Evolutionary conservation across 2,797 vertebrate genomes (phyloP).

Genomic region (Fistularia tabacaria): DNA sequence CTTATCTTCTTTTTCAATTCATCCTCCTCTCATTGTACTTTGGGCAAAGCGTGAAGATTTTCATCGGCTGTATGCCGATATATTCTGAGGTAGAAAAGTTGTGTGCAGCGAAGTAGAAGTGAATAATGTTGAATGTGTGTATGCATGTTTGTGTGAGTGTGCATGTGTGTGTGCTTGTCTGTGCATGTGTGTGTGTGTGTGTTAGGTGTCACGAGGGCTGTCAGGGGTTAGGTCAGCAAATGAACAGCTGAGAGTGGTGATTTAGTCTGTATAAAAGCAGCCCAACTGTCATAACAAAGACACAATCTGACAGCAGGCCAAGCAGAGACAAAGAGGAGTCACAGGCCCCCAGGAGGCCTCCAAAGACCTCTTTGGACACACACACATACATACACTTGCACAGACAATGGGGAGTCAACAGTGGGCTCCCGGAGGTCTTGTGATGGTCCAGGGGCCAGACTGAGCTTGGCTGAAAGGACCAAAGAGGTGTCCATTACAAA

Average conservation of each 20-base stretch:
- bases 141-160: slow-evolving; percentile 4
- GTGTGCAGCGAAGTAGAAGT: slow-evolving; percentile 20
- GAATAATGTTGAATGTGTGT: slow-evolving; percentile 6
- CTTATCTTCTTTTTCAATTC: slow-evolving; percentile 43
- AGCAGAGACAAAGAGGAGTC: slow-evolving; percentile 77
- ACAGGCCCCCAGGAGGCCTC: slow-evolving; percentile 67
- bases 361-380: slow-evolving; percentile 48
- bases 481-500: slow-evolving; percentile 65
- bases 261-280: slow-evolving; percentile 79
- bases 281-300: slow-evolving; percentile 83
- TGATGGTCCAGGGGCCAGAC: slow-evolving; percentile 59
- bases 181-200: slow-evolving; percentile 35
- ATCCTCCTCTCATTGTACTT: slow-evolving; percentile 30
- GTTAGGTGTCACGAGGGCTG: slow-evolving; percentile 54
- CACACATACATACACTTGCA: slow-evolving; percentile 31
- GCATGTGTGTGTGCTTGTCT: slow-evolving; percentile 22
- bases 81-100: slow-evolving; percentile 9
- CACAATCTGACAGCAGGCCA: slow-evolving; percentile 66
- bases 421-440: slow-evolving; percentile 57
- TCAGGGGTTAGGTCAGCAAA: slow-evolving; percentile 74
- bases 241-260: slow-evolving; percentile 81
- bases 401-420: slow-evolving; percentile 66
- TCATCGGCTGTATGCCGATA: slow-evolving; percentile 19
- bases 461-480: slow-evolving; percentile 51
- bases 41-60: slow-evolving; percentile 6